Percentiles rank a stretch among this genome's conserved stretches.
phyloP scores from a whole-genome alignment of 2,113 vertebrate species.

The Chlorodrepanis virens region DNA sequence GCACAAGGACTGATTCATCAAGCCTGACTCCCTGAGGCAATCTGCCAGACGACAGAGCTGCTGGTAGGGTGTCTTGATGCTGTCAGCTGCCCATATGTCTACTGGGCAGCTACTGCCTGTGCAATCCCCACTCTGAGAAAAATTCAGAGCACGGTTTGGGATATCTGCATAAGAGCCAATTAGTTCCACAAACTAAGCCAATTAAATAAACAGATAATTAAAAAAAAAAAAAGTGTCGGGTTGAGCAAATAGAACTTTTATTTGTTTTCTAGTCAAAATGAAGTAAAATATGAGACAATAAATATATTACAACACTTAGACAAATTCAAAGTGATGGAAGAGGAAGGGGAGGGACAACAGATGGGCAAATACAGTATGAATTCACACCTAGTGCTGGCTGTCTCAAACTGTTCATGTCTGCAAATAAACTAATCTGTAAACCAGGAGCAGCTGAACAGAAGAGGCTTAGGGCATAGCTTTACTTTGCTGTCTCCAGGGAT shows the following conservation, averaged over 20 bases:
- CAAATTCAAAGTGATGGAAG: background rate
- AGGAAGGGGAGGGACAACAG: background rate
- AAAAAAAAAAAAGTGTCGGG: rapidly evolving
- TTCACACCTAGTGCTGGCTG: conserved; percentile 7
- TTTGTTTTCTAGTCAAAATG: background rate
- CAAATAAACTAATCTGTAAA: conserved; percentile 4
- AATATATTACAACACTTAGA: background rate
- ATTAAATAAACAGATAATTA: background rate
- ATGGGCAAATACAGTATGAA: background rate
- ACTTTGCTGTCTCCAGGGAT: background rate
- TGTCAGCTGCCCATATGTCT: conserved; percentile 47
- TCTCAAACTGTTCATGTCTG: conserved; percentile 5
- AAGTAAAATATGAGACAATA: background rate
- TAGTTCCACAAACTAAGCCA: background rate
- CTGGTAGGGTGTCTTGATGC: conserved; percentile 28
- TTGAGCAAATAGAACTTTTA: background rate
- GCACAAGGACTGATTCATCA: conserved; percentile 28
- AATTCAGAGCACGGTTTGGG: background rate
- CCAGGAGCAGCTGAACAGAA: background rate
- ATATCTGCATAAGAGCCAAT: background rate
- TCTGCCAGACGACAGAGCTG: conserved; percentile 39
- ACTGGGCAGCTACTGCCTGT: background rate
- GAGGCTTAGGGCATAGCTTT: background rate
- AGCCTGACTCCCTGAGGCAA: conserved; percentile 5
- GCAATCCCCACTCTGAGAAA: background rate